These are phyloP conservation scores for Sphinx pinastri DNA, from an alignment of 2,888 invertebrate genomes.

Conservation along the genomic window DNA sequence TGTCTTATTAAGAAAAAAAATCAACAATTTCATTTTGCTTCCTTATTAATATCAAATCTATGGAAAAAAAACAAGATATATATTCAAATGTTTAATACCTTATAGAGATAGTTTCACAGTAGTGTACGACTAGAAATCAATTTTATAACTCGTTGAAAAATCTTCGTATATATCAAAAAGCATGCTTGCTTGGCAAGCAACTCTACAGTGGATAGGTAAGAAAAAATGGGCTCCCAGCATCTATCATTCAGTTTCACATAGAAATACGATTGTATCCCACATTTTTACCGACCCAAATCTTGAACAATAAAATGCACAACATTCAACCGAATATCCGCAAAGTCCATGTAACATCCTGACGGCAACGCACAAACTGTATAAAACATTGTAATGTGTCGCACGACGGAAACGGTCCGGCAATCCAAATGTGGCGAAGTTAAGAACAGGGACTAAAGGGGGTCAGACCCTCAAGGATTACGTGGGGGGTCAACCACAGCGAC, in stretches of 20 bases:
- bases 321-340: not conserved
- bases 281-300: not conserved
- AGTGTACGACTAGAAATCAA: no score
- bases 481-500: no score
- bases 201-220: no score
- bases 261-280: no score
- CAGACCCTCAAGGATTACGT: not conserved
- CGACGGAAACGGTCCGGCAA: slow-evolving; percentile 20
- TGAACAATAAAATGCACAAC: slow-evolving; percentile 1
- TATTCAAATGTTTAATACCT: no score
- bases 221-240: no score
- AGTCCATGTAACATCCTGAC: not conserved
- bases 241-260: no score
- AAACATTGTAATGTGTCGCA: slow-evolving; percentile 19
- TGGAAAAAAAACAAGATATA: no score
- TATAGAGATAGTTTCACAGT: no score
- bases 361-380: slow-evolving; percentile 14
- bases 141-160: no score
- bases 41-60: not conserved
- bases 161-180: no score
- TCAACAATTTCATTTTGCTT: not conserved
- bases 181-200: no score
- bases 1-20: not conserved
- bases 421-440: slow-evolving; percentile 3
- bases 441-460: not conserved